Percentiles rank a stretch among this genome's conserved stretches.
These are phyloP conservation scores for Isaurus tuberculatus DNA, from an alignment of 92 coral and sea anemone species.

Conservation along the genomic window DNA sequence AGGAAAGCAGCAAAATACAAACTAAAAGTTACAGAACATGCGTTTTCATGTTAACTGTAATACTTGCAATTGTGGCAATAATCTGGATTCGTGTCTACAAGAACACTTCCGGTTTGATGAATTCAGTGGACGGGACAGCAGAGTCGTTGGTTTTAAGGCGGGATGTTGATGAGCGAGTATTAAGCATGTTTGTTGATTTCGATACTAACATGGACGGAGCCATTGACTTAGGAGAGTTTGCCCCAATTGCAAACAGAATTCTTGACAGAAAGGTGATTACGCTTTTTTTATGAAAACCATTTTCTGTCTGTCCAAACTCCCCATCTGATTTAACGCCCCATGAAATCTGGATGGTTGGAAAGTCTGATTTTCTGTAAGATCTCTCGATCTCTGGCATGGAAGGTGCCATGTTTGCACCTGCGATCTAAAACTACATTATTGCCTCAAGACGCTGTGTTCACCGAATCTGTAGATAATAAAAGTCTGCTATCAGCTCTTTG, in stretches of 20 bases:
- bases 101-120: constrained; percentile 1
- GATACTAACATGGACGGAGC: constrained; percentile 86
- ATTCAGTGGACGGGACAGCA: neutral
- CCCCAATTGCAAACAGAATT: constrained; percentile 75
- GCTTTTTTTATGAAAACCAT: neutral
- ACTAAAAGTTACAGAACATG: neutral
- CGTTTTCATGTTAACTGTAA: neutral
- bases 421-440: too few species aligned
- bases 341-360: too few species aligned
- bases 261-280: constrained; percentile 65
- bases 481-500: too few species aligned
- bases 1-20: neutral
- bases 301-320: too few species aligned
- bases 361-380: too few species aligned
- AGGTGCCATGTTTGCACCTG: too few species aligned
- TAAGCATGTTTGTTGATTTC: constrained; percentile 78
- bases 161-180: constrained; percentile 60
- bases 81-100: constrained; percentile 3
- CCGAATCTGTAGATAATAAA: too few species aligned
- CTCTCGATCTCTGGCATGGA: too few species aligned
- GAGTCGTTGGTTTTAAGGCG: constrained; percentile 1
- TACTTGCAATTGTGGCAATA: neutral
- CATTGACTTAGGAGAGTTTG: constrained; percentile 84
- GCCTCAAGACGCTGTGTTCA: too few species aligned
- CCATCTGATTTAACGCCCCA: too few species aligned